Conservation (phyloP, 30 jellyfish, hydroid and myxozoan genomes). For the Mastigias papua region DNA sequence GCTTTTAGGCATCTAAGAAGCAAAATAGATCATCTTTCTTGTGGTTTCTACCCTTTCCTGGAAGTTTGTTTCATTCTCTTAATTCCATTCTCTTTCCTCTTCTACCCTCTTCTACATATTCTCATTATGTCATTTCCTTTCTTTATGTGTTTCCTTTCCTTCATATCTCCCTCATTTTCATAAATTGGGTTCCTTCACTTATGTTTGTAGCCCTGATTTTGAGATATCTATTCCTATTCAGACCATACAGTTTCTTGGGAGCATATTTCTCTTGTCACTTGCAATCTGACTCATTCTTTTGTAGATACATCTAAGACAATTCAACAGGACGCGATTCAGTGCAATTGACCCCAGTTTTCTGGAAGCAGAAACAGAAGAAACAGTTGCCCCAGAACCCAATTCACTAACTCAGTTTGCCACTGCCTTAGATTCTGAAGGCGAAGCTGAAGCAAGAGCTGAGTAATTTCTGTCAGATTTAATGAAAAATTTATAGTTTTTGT, state of each 20-base stretch:
- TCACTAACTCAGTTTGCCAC: slow-evolving; percentile 50
- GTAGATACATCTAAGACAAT: slow-evolving; percentile 92
- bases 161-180: too few species aligned
- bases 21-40: not conserved
- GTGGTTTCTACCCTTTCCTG: too few species aligned
- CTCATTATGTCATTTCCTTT: too few species aligned
- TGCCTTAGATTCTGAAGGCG: slow-evolving; percentile 51
- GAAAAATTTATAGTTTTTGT: not conserved
- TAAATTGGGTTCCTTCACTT: too few species aligned
- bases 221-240: not conserved
- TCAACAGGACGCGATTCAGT: slow-evolving; percentile 87
- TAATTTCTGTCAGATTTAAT: slow-evolving; percentile 3
- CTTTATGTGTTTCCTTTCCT: too few species aligned
- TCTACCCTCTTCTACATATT: too few species aligned
- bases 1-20: not conserved
- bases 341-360: slow-evolving; percentile 90
- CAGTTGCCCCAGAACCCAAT: slow-evolving; percentile 76
- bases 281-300: not conserved
- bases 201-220: too few species aligned
- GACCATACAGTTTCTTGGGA: not conserved
- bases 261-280: not conserved
- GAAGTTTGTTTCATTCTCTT: too few species aligned
- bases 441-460: slow-evolving; percentile 19
- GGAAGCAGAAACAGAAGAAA: slow-evolving; percentile 84
- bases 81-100: too few species aligned